Evolutionary conservation across 2,797 vertebrate genomes (phyloP), one percentile per base, ranked within the genome.

Genomic region (Lagodon rhomboides): DNA sequence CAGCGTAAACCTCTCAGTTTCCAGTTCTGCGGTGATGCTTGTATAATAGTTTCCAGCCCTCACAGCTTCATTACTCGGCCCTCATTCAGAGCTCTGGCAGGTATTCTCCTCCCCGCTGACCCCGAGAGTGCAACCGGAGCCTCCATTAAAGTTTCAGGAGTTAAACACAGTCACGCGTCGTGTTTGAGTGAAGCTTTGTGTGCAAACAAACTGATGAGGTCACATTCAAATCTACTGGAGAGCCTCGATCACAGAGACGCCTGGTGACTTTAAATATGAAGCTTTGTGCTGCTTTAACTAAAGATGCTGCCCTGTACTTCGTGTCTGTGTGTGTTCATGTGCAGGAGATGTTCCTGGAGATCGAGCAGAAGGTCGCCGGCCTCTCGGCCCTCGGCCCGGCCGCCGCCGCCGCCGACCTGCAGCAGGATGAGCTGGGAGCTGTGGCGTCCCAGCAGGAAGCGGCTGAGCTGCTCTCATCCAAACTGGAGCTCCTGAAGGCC

Each of bases 341-440:
- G 4, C 84, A 98, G 97, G 94, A 95, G 58, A 96, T 95, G 94
- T 94, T 98, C 82, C 93, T 94, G 78, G 96, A 99, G 88, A 96
- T 98, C 43, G 97, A 99, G 90, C 94, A 94, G 89, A 97, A 96
- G 83, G 93, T 98, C 2, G 70, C 85, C 67, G 80, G 76, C 60
- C 86, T 97, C 68, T 66, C 95, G 23, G 91, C 92, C n/a, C 44
- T 80, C 27, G 51, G 68, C 20, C 68, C 2, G 8, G 43, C 43
- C 13, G 43, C 43, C 12, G 43, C 43, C 12, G 43, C 50, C 1
- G 3, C 58, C 0, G 75, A 20, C 23, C 83, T 83, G 41, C 85
- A 86, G 27, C 70, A 22, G 27, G 66, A 5, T 15, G 77, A 80
- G 18, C 20, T 16, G 59, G 75, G 22, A 69, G 55, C 38, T 12